These are phyloP conservation scores for Mohoua ochrocephala DNA, from an alignment of 2,113 vertebrate genomes.

Conservation along the genomic window DNA sequence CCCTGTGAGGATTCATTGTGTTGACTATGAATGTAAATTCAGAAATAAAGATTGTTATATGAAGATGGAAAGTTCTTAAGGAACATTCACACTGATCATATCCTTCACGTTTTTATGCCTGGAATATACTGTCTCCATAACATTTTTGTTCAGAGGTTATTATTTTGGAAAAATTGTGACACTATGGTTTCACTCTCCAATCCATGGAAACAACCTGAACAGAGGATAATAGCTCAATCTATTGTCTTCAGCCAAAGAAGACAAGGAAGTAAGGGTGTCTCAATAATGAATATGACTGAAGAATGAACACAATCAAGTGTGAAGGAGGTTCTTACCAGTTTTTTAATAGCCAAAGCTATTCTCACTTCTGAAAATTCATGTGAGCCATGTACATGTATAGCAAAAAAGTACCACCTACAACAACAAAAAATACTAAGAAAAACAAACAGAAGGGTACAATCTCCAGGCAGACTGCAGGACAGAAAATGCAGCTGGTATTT, in stretches of 20 bases:
- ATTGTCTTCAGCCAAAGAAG: background rate
- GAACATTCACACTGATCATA: background rate
- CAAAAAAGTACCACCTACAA: background rate
- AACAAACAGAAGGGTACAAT: background rate
- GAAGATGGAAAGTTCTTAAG: background rate
- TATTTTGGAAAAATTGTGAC: background rate
- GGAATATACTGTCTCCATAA: background rate
- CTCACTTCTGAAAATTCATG: background rate
- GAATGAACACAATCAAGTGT: background rate
- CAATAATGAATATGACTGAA: background rate
- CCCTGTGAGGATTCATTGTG: background rate
- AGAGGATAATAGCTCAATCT: background rate
- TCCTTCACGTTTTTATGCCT: background rate
- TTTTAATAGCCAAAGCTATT: background rate
- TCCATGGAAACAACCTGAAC: background rate
- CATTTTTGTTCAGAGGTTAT: background rate
- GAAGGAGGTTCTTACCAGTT: background rate
- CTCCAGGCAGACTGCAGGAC: background rate
- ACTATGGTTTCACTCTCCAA: background rate
- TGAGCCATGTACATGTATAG: background rate
- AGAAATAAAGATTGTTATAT: background rate
- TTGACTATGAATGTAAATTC: background rate
- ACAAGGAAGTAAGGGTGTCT: background rate
- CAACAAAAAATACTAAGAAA: background rate
- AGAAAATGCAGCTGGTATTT: background rate